A percentile compares a stretch with the other conserved stretches of the same genome.
These are phyloP conservation scores for Eretmochelys imbricata DNA, from an alignment of 2,113 vertebrate species.

Conservation along the genomic window DNA sequence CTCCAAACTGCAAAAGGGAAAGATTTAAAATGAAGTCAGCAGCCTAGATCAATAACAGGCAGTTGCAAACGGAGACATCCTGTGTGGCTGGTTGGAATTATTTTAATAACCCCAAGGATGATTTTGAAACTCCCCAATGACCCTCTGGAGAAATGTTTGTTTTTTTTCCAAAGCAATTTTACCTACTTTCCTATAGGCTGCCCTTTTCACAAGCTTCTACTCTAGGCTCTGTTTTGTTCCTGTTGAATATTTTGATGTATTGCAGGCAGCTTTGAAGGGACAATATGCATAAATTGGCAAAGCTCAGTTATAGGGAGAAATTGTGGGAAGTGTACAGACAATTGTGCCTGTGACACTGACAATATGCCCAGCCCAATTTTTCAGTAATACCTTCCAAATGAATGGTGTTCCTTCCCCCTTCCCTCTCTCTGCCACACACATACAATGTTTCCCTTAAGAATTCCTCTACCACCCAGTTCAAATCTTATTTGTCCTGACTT, in stretches of 20 bases:
- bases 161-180: background rate
- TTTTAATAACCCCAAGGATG: slow-evolving; percentile 19
- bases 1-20: background rate
- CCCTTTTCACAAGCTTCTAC: background rate
- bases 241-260: background rate
- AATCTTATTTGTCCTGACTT: background rate
- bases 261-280: background rate
- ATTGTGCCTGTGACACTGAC: background rate
- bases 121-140: background rate
- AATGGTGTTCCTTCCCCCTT: background rate
- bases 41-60: background rate
- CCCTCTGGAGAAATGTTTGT: background rate
- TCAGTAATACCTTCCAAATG: background rate
- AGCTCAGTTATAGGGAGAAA: background rate
- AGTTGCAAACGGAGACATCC: background rate
- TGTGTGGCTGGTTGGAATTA: background rate
- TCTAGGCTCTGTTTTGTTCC: background rate
- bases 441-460: background rate
- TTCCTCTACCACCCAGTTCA: background rate
- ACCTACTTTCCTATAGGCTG: background rate
- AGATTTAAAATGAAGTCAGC: background rate
- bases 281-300: background rate
- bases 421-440: background rate
- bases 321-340: background rate
- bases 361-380: background rate